Base-by-base conservation (phyloP, 2,888 invertebrate genomes). In the Erannis defoliaria region DNA sequence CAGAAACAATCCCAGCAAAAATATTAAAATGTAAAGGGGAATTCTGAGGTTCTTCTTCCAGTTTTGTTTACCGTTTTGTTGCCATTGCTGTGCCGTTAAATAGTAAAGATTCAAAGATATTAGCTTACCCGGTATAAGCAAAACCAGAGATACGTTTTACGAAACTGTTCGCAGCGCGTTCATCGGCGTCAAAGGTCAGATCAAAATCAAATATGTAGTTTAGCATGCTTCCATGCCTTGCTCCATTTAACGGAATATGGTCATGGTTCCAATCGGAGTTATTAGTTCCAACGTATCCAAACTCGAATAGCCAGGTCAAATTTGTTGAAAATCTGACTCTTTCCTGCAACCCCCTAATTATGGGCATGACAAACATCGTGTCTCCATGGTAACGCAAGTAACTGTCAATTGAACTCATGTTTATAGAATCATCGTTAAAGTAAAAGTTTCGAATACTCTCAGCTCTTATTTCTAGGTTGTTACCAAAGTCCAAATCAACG, bases 151-250 rank as follows among this genome's bases (percentile, higher is more conserved):
- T 38, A 12, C 38, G 14, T 3, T 38, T 38, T 4, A 50, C 37
- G 19, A 50, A 2, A 38, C 12, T 19, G 0, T 23, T 10, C 9
- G 50, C 37, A 38, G 26, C 12, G 1, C 1, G 1, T 38, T 26
- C 37, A 6, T 50, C 50, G 2, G 12, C 14, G 8, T 23, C 0
- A 38, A n/a, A 29, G 26, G 2, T 18, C 12, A 50, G 23, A 38
- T 38, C 50, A 10, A 50, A 38, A 50, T 26, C 50, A 38, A 50
- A 50, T 19, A 63, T 35, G n/a, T 58, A 58, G 29, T 45, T 50
- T 9, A 63, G 42, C 35, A 58, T 50, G n/a, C 54, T 49, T 9
- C 63, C 63, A 38, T 63, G 63, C 14, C 57, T 46, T 10, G 45
- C 50, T 16, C 58, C 63, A 35, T 21, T 49, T 14, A 63, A 5